Evolutionary conservation across 2,113 vertebrate species (phyloP), one percentile per base, ranked within the genome.

Genomic region (Aleadryas rufinucha): DNA sequence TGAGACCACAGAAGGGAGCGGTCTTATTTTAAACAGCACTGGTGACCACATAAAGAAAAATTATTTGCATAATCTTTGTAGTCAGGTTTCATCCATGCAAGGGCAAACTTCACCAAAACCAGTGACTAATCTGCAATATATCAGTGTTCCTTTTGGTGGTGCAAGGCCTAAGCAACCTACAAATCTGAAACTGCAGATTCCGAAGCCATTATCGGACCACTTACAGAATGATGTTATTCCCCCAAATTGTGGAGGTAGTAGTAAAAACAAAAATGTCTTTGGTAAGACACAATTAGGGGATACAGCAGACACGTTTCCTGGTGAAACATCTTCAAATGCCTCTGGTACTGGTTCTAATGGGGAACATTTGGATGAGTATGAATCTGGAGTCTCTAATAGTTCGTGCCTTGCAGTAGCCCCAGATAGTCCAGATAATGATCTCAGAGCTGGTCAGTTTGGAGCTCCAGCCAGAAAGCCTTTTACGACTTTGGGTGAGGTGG

Each of bases 91-190:
- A 82, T 97, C 98, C 82, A 93, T 96, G 83, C 96, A 98, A 84
- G 97, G 96, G 91, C 98, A 98, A 33, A 96, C 95, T 79, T 98
- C 98, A 91, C 97, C 98, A 79, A 98, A 98, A 96, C 85, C 94
- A 80, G 94, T 96, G 96, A 97, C 96, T 89, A 98, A 97, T 16
- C 89, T 99, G 92, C 99, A 98, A 39, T 98, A 98, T 42, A 97
- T 99, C 90, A 99, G 99, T 84, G 98, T 99, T 95, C 99, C 99
- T 71, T 99, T 99, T 83, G 99, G 99, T 95, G 99, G 99, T 80
- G 99, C 99, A 14, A 98, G 99, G 84, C 99, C 99, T n/a, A 99
- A 99, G 91, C 99, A 99, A 94, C 99, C 99, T 27, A 98, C 99
- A 94, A 98, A 97, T 98, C 98, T 99, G 94, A 99, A 99, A 96